Base-by-base conservation (phyloP, 2,888 invertebrate species). In the Agrotis exclamationis region DNA sequence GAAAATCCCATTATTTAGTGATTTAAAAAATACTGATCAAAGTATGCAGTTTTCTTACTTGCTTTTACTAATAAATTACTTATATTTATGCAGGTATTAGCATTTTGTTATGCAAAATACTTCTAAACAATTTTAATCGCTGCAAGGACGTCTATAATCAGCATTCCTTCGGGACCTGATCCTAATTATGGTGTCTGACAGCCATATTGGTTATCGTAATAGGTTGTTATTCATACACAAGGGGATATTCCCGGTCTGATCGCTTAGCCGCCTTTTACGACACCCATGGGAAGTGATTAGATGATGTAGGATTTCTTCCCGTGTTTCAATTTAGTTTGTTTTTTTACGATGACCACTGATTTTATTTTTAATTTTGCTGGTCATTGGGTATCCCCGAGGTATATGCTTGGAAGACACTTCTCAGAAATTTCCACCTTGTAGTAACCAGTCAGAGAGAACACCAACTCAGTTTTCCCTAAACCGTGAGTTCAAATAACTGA, bases 221-320 rank as follows among this genome's bases (percentile, higher is more conserved):
- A 72, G 22, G 50, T 33, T 74, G 62, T 57, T 63, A 54, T 63
- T 50, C 18, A 45, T 63, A 54, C 79, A 16, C 72, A 24, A 22
- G 67, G 66, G 79, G 39, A 53, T 66, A 24, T 14, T 53, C 33
- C 45, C 48, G 45, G 59, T 75, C 45, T 14, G 75, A 79, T 72
- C 72, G 58, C 59, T 73, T 72, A 63, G 39, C 45, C 28, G 39
- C 70, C 45, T 72, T 79, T 78, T 64, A 75, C 73, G 73, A 72
- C 59, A 64, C 75, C 79, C 75, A 47, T 2, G 75, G 79, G 75
- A 72, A n/a, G 64, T 64, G 48, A 75, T 75, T 75, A 79, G 45
- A 56, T 74, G 74, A 70, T 70, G 39, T 45, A 50, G 33, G 53
- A 64, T 53, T 63, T 58, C 18, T 47, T 50, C 18, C 20, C 48